Evolutionary conservation across 2,113 vertebrate species (phyloP).

Genomic region (Lasiurus cinereus): DNA sequence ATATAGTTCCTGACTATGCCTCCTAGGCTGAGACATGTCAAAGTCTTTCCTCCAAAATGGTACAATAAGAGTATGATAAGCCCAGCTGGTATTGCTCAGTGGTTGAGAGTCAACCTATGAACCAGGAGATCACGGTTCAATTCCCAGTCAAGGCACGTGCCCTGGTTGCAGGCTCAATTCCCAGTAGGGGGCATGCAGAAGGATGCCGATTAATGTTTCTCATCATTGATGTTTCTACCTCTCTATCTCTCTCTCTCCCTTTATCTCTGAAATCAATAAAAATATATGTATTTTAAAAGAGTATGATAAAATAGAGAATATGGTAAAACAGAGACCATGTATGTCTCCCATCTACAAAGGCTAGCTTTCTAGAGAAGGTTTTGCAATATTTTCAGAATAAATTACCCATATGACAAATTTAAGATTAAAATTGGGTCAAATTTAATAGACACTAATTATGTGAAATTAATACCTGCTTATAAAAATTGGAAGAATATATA

Average conservation of each 20-base stretch:
- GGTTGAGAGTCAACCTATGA: too few species aligned
- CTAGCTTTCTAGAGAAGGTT: slow-evolving; percentile 22
- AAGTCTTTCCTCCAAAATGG: not conserved
- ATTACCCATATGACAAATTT: slow-evolving; percentile 42
- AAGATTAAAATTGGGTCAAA: slow-evolving; percentile 55
- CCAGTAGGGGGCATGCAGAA: too few species aligned
- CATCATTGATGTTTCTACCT: too few species aligned
- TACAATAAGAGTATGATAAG: not conserved
- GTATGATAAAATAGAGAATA: slow-evolving; percentile 16
- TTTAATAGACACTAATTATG: slow-evolving; percentile 45
- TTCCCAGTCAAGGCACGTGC: too few species aligned
- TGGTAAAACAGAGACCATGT: not conserved
- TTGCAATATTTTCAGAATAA: slow-evolving; percentile 59
- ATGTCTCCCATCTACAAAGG: not conserved
- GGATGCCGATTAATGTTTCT: too few species aligned
- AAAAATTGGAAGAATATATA: slow-evolving; percentile 44
- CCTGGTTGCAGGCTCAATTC: too few species aligned
- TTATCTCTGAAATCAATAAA: too few species aligned
- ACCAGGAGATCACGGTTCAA: too few species aligned
- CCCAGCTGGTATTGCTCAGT: too few species aligned
- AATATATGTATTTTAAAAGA: not conserved
- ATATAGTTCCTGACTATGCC: not conserved
- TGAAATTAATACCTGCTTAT: slow-evolving; percentile 62
- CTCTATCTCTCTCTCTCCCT: too few species aligned
- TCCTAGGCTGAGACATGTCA: not conserved